phyloP scores from a whole-genome alignment of 2,888 invertebrate genomes.

The Mantis religiosa region DNA sequence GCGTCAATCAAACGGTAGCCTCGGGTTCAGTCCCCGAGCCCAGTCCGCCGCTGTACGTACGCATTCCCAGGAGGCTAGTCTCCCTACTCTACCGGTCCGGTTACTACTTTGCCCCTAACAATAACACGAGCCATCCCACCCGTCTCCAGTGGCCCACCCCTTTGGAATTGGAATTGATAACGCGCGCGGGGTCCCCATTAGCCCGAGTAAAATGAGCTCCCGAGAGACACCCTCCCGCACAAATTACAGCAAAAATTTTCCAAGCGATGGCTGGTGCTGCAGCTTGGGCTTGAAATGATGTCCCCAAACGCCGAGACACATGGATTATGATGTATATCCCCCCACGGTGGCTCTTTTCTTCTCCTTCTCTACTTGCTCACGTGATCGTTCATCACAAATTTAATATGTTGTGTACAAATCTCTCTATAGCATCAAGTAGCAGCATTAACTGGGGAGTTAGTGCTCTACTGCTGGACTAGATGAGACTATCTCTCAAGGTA shows the following conservation, averaged over 20 bases:
- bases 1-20: not conserved
- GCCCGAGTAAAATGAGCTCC: conserved; percentile 32
- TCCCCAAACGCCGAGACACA: conserved; percentile 18
- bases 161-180: conserved; percentile 32
- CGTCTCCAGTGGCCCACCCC: conserved; percentile 18
- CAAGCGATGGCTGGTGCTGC: conserved; percentile 13
- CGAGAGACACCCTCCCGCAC: conserved; percentile 29
- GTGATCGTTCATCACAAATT: not conserved
- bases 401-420: too few species aligned
- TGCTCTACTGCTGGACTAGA: too few species aligned
- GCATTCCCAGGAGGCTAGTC: conserved; percentile 16
- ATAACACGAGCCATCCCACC: conserved; percentile 27
- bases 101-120: conserved; percentile 24
- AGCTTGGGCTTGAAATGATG: conserved; percentile 17
- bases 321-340: conserved; percentile 29
- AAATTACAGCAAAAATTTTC: conserved; percentile 32
- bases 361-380: not conserved
- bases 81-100: conserved; percentile 16
- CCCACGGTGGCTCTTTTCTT: conserved; percentile 16
- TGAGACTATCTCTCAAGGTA: too few species aligned
- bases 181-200: conserved; percentile 31
- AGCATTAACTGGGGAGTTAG: too few species aligned
- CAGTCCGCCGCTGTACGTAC: not conserved
- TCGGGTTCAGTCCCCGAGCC: not conserved
- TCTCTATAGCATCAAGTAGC: too few species aligned